Base-by-base conservation (phyloP, 2,888 invertebrate species). In the Xestoiulus laeticollis region DNA sequence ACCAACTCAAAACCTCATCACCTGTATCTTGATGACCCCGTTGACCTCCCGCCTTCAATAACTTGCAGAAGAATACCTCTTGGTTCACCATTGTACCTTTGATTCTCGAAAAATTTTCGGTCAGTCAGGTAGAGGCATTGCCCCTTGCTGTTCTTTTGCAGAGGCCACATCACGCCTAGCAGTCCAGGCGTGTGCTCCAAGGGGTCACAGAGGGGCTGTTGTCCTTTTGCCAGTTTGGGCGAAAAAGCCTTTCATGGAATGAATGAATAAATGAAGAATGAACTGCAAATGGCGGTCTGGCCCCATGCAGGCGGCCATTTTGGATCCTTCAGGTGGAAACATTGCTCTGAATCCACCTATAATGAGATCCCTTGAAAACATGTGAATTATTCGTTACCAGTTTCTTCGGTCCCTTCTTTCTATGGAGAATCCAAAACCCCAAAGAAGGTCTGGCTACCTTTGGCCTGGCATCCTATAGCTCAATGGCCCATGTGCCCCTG, bases 311-410 rank as follows among this genome's bases (percentile, higher is more conserved):
- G 78, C 78, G 78, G 78, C 78, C 78, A 78, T 78, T 78, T 78
- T 78, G 78, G 78, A 78, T 78, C 30, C 78, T 30, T 78, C 78
- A 78, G 78, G 78, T 78, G 78, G 78, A 78, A 78, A 78, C 78
- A 78, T 30, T 14, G 78, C 30, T 30, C 30, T 78, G 78, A 78
- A 78, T 78, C 16, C 78, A 12, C 26, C 78, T 30, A 14, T 78
- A 78, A 78, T 78, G 78, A 78, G 78, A 78, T 30, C 16, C 68
- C 26, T 26, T 14, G 68, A 68, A 68, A 68, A 68, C 26, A 68
- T 10, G 26, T 68, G 68, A 68, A 68, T 68, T n/a, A 68, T 68
- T 6, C 59, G 5, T 8, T 10, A n/a, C n/a, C 14, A 16, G 2
- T 5, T 16, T n/a, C n/a, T 19, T 19, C n/a, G 53, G 19, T 19